phyloP scores from a whole-genome alignment of 2,797 vertebrate genomes.

The Chiroxiphia lanceolata region DNA sequence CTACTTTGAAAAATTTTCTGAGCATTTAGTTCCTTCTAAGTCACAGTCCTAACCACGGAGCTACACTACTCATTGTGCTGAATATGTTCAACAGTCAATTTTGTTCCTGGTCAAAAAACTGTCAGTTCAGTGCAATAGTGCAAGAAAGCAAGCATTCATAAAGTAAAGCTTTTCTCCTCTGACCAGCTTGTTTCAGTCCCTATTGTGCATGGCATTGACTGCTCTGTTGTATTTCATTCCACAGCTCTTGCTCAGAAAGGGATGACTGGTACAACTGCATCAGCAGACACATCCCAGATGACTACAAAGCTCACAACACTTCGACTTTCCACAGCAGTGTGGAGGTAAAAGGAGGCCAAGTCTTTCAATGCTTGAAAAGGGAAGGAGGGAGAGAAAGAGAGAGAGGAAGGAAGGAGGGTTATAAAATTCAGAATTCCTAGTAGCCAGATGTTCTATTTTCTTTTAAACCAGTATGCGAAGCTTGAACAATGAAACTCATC shows the following conservation, averaged over 20 bases:
- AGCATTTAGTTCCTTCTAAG: background rate
- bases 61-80: background rate
- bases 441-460: background rate
- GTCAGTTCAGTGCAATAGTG: background rate
- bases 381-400: background rate
- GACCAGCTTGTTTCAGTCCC: background rate
- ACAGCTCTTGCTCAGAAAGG: slow-evolving; percentile 90
- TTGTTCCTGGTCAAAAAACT: background rate
- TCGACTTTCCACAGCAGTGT: slow-evolving; percentile 74
- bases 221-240: slow-evolving; percentile 14
- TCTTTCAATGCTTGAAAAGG: background rate
- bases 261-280: slow-evolving; percentile 95
- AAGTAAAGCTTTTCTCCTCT: background rate
- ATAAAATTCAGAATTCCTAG: background rate
- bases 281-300: slow-evolving; percentile 81
- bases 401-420: background rate
- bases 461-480: background rate
- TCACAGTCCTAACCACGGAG: background rate
- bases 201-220: background rate
- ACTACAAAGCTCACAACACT: slow-evolving; percentile 72
- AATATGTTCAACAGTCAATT: background rate
- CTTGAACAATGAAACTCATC: background rate
- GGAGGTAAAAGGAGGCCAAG: slow-evolving; percentile 71
- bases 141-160: background rate
- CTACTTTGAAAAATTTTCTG: background rate